Evolutionary conservation across 2,113 vertebrate genomes (phyloP), one percentile per base, ranked within the genome.

Genomic region (Shinisaurus crocodilurus): DNA sequence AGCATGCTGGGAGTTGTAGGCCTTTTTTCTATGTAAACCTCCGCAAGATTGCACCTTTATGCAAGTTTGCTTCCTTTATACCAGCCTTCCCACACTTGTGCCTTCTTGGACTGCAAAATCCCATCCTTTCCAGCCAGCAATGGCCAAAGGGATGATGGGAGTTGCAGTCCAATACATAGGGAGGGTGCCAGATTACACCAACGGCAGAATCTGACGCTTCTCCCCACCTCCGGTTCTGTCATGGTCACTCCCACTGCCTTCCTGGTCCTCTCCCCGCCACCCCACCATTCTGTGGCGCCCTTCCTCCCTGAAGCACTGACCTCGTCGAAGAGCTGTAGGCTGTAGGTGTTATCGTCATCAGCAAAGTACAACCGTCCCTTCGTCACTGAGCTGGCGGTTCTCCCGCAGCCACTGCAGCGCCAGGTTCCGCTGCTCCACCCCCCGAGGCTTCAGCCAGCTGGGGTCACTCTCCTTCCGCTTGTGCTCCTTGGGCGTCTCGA

Each of bases 301-400:
- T 69, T n/a, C 34, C 32, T 1, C 29, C 12, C 4, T 0, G n/a
- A 16, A 63, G 18, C 12, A 29, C 89, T 95, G 91, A 99, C 98
- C 97, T 99, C 98, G 67, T 98, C 98, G 92, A 99, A 98, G 92
- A 99, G 97, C 85, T 98, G 97, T 93, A 98, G 95, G 93, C 98
- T 98, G 94, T 99, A 99, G 0, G 98, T 98, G 95, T 98, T 99
- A 96, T 98, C 98, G 72, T 99, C 98, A 1, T 99, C 98, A 0
- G 98, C 98, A 90, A 99, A 99, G 93, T 98, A 99, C 67, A 99
- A n/a, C 98, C 0, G 98, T 96, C 5, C 97, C 98, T 81, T 96
- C 95, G 43, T 98, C 97, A 8, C 91, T 90, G 1, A 94, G 92
- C 29, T 92, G 90, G 85, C 96, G 20, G 89, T 93, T 94, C 90